Base-by-base conservation (phyloP, 2,888 invertebrate genomes). In the Rhyacophila evoluta region DNA sequence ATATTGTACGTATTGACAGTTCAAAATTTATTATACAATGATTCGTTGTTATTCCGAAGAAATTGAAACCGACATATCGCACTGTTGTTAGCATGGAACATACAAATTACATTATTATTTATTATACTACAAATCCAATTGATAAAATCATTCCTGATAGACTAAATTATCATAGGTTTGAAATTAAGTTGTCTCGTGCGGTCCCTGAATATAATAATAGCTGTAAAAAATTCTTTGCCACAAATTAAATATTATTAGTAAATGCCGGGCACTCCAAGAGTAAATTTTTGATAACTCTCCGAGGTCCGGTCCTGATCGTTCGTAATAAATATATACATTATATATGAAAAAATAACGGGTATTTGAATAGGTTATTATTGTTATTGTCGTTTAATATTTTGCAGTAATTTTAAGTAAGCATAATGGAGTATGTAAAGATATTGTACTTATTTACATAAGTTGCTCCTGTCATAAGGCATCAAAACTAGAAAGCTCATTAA, bases 331-430 rank as follows among this genome's bases (percentile, higher is more conserved):
- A 73, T 77, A 68, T 77, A 76, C 55, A 55, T 15, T 55, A 55
- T 55, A 55, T 55, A 12, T 15, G 12, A 69, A 69, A 73, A 73
- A 73, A 73, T 55, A 74, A 79, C 79, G 79, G 79, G 79, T 79
- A 79, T 77, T 77, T 41, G 79, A 39, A 76, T 79, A 79, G 74
- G 75, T 55, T 72, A 75, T 76, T 76, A 72, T 73, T 73, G 74
- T 77, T 77, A 77, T 74, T 77, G 77, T 77, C 74, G 39, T 79
- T 41, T 79, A 67, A 72, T 74, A 77, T 77, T 79, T 79, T 79
- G 72, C 74, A 77, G 72, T 77, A 77, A 74, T 77, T 79, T 79
- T 79, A 79, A 77, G 77, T 79, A 74, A 79, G 75, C 12, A 37
- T 78, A 74, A 74, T 78, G 69, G 39, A 75, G 55, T 55, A 55